Base-by-base conservation (phyloP, 2,888 invertebrate species). In the Silvanus unidentatus region DNA sequence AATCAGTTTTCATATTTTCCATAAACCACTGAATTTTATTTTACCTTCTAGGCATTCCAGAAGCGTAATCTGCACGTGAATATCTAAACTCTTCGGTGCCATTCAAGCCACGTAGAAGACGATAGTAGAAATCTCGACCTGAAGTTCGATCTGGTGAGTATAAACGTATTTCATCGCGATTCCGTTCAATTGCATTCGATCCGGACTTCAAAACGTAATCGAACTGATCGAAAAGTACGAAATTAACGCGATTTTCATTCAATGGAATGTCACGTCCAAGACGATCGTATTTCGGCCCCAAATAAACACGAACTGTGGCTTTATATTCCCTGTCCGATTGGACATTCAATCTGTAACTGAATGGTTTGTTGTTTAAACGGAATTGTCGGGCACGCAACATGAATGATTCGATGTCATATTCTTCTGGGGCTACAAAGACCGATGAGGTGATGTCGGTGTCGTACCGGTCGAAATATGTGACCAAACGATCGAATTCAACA, bases 281-380 rank as follows among this genome's bases (percentile, higher is more conserved):
- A 52, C 75, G 73, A 59, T 84, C 80, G 61, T 78, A 81, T 68
- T 83, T 85, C 5, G 86, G 86, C 50, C 82, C 86, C 29, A 86
- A 59, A 76, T 81, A 87, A 15, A 84, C 69, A 54, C 80, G 80
- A 44, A 86, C 66, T 10, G 77, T 73, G 1, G 78, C 82, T 48
- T 80, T 75, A 29, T 71, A 71, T 6, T 74, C 70, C 50, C 77
- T 75, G 40, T 82, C 79, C 43, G 84, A 77, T 43, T 76, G 75
- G 13, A 86, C 69, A 34, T 77, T 72, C 53, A 85, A 68, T 45
- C 74, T 75, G 51, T 82, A 75, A 44, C 72, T 74, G 75, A 86
- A 88, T 1, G 78, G 75, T 49, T 83, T 79, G 72, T 86, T 82
- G 70, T 84, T 83, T 28, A 88, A 72, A 55, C 87, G 83, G 52